Evolutionary conservation across 2,113 vertebrate species (phyloP).

Genomic region (Labrus mixtus): DNA sequence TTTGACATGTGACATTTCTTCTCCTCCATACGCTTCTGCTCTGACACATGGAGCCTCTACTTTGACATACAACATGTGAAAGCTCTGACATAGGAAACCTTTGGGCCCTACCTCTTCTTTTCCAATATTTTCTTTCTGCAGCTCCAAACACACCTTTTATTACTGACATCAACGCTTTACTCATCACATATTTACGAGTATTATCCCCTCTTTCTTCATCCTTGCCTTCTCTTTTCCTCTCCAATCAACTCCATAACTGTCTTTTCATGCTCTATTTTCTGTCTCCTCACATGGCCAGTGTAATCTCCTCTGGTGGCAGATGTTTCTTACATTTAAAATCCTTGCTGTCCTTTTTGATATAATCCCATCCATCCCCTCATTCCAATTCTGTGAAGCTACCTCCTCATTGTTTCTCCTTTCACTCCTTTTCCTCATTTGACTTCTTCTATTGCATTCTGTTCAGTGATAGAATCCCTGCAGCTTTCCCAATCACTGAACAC

Average conservation of each 20-base stretch:
- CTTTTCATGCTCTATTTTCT: background rate
- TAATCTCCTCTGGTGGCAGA: constrained; percentile 14
- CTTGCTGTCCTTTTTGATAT: background rate
- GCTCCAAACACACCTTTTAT: constrained; percentile 34
- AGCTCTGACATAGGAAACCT: constrained; percentile 32
- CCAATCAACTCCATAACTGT: background rate
- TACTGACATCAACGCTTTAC: constrained; percentile 23
- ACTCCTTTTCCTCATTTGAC: background rate
- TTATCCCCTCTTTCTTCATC: background rate
- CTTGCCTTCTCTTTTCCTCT: background rate
- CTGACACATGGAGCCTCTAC: constrained; percentile 21
- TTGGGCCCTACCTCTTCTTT: background rate
- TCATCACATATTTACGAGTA: constrained; percentile 31
- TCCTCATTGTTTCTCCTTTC: constrained; percentile 5
- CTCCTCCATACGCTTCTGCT: constrained; percentile 8
- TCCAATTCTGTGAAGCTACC: background rate
- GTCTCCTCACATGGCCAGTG: background rate
- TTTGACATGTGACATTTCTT: constrained; percentile 57
- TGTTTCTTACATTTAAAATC: constrained; percentile 10
- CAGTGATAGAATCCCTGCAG: constrained; percentile 4
- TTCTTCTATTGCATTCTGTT: background rate
- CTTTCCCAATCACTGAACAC: constrained; percentile 23
- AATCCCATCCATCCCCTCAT: background rate
- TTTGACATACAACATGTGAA: constrained; percentile 29
- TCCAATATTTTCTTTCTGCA: constrained; percentile 14